Percentiles rank a stretch among this genome's conserved stretches.
phyloP scores from a whole-genome alignment of 2,797 vertebrate species.

The Enteromius trimaculatus region DNA sequence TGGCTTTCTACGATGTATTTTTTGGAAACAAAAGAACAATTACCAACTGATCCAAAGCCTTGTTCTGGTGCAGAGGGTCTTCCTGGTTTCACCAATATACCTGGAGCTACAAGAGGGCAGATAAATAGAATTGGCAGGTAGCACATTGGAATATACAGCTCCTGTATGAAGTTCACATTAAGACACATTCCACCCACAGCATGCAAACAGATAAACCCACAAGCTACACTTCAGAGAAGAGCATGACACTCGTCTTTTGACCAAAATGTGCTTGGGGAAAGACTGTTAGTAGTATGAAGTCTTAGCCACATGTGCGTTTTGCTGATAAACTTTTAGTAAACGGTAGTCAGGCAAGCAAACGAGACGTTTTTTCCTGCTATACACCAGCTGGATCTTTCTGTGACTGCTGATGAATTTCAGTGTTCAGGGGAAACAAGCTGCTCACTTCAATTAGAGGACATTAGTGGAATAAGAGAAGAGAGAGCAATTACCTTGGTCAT shows the following conservation, averaged over 20 bases:
- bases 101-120: conserved; percentile 79
- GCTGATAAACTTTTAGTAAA: conserved; percentile 20
- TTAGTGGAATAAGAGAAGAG: conserved; percentile 67
- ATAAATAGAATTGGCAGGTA: conserved; percentile 52
- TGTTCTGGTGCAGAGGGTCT: conserved; percentile 74
- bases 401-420: conserved; percentile 44
- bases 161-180: background rate
- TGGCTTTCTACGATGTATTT: background rate
- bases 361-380: conserved; percentile 6
- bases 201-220: background rate
- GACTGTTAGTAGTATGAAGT: conserved; percentile 11
- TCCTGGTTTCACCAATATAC: conserved; percentile 82
- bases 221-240: background rate
- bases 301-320: conserved; percentile 12
- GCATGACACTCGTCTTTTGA: background rate
- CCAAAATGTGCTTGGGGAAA: background rate
- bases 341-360: conserved; percentile 35
- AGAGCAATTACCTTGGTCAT: conserved; percentile 97
- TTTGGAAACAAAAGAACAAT: conserved; percentile 66
- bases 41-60: conserved; percentile 81
- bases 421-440: conserved; percentile 39
- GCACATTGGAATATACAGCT: conserved; percentile 5
- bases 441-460: conserved; percentile 29
- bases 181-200: background rate
- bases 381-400: conserved; percentile 32